A percentile compares a stretch with the other conserved stretches of the same genome.
Conservation (phyloP, 2,888 invertebrate species). For the Trissolcus brochymenae region DNA sequence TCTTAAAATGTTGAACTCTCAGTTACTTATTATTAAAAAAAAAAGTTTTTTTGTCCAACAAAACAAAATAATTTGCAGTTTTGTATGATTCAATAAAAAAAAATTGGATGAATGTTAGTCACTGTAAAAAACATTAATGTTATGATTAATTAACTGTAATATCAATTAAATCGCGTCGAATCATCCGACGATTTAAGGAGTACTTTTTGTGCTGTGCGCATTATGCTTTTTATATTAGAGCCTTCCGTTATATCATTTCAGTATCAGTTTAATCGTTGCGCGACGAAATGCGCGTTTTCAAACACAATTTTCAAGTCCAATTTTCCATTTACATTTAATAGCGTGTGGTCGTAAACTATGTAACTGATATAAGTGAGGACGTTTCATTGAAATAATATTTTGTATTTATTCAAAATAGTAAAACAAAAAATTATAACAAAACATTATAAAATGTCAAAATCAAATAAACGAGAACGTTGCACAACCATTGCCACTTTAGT, state of each 20-base stretch:
- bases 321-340: neutral
- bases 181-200: too few species aligned
- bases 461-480: conserved; percentile 31
- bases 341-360: too few species aligned
- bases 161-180: too few species aligned
- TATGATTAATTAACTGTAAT: too few species aligned
- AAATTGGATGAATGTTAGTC: too few species aligned
- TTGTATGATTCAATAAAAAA: too few species aligned
- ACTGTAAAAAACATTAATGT: too few species aligned
- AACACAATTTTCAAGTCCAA: conserved; percentile 17
- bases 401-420: neutral
- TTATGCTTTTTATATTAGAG: conserved; percentile 34
- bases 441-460: conserved; percentile 16
- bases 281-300: conserved; percentile 8
- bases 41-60: too few species aligned
- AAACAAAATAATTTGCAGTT: too few species aligned
- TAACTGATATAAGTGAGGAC: too few species aligned
- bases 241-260: conserved; percentile 32
- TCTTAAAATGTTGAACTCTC: too few species aligned
- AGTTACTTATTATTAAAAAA: too few species aligned
- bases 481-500: conserved; percentile 44
- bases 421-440: neutral
- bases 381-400: neutral
- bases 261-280: conserved; percentile 30
- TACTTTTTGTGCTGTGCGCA: neutral